phyloP scores from a whole-genome alignment of 2,888 invertebrate species.

The Agonum fuliginosum region DNA sequence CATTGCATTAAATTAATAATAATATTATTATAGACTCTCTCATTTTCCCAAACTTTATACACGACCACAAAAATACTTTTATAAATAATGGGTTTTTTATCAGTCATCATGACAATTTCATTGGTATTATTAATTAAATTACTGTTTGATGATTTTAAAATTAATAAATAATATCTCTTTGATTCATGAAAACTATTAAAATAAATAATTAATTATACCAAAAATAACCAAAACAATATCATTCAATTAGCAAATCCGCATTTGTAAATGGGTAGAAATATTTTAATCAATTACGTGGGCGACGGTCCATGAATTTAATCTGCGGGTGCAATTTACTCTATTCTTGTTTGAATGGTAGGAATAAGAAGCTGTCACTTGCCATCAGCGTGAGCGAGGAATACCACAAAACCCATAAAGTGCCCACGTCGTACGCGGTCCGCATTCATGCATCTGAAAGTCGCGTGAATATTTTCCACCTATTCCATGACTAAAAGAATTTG shows the following conservation, averaged over 20 bases:
- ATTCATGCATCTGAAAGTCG: slow-evolving; percentile 1
- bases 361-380: slow-evolving; percentile 39
- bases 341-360: slow-evolving; percentile 12
- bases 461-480: too few species aligned
- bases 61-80: too few species aligned
- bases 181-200: too few species aligned
- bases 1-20: not conserved
- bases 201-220: slow-evolving; percentile 15
- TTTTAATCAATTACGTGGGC: slow-evolving; percentile 4
- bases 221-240: not conserved
- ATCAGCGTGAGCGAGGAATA: slow-evolving; percentile 22
- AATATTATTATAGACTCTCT: too few species aligned
- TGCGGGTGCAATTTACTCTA: slow-evolving; percentile 9
- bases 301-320: slow-evolving; percentile 25
- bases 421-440: not conserved
- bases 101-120: too few species aligned
- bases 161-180: too few species aligned
- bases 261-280: not conserved
- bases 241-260: not conserved
- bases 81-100: too few species aligned
- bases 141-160: too few species aligned
- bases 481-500: too few species aligned
- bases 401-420: slow-evolving; percentile 18
- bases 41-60: too few species aligned
- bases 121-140: too few species aligned